A percentile compares a stretch with the other conserved stretches of the same genome.
These are phyloP conservation scores for Formica aserva DNA, from an alignment of 2,888 invertebrate species.

Conservation along the genomic window DNA sequence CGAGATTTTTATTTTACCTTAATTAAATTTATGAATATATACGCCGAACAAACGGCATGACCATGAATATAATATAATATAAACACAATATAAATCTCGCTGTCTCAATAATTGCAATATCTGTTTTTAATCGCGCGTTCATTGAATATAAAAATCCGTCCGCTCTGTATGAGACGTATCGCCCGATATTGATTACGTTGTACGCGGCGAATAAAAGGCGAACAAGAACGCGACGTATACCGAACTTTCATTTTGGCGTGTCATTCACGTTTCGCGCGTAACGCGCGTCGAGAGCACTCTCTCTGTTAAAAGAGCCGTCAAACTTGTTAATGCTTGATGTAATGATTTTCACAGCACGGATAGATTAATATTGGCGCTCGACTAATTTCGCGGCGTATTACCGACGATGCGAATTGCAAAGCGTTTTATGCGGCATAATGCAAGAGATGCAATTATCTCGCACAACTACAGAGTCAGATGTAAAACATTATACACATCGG, in stretches of 20 bases:
- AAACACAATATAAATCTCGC: not conserved
- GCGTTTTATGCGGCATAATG: slow-evolving; percentile 32
- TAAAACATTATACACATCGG: not conserved
- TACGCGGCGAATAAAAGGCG: slow-evolving; percentile 35
- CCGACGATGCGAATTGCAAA: slow-evolving; percentile 25
- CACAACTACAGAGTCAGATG: not conserved
- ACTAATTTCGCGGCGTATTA: slow-evolving; percentile 43
- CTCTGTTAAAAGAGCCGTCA: slow-evolving; percentile 53
- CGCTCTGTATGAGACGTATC: slow-evolving; percentile 5
- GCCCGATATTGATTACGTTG: slow-evolving; percentile 37
- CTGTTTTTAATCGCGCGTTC: not conserved
- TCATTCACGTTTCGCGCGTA: slow-evolving; percentile 39
- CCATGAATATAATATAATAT: not conserved
- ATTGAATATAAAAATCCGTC: slow-evolving; percentile 17
- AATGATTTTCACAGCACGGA: slow-evolving; percentile 42
- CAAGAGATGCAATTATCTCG: slow-evolving; percentile 25
- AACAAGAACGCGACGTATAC: slow-evolving; percentile 17
- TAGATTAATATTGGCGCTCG: slow-evolving; percentile 45
- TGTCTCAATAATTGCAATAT: slow-evolving; percentile 33
- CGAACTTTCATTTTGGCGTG: slow-evolving; percentile 46
- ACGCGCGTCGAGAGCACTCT: slow-evolving; percentile 52
- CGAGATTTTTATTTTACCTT: not conserved
- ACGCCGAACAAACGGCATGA: slow-evolving; percentile 9
- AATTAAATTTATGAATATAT: slow-evolving; percentile 15
- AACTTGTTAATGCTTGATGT: slow-evolving; percentile 55